These are phyloP conservation scores for Xanthorhoe spadicearia DNA, from an alignment of 2,888 invertebrate species.

Conservation along the genomic window DNA sequence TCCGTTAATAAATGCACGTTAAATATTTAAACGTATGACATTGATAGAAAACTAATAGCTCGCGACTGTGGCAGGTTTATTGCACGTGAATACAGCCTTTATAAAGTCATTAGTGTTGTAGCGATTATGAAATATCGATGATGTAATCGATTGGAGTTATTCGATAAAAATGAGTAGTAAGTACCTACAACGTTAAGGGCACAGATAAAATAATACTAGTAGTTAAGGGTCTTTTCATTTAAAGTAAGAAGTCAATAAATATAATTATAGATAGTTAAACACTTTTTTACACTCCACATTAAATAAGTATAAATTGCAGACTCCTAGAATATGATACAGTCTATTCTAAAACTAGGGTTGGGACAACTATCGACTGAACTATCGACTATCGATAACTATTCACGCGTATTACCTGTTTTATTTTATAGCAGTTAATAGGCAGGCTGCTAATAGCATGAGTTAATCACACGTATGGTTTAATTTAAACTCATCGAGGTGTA, in stretches of 20 bases:
- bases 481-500: slow-evolving; percentile 49
- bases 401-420: neutral
- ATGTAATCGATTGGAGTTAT: neutral
- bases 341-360: slow-evolving; percentile 3
- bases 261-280: too few relatives aligned
- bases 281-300: neutral
- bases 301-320: neutral
- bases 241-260: too few relatives aligned
- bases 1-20: slow-evolving; percentile 16
- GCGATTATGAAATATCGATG: neutral
- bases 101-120: slow-evolving; percentile 2
- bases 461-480: slow-evolving; percentile 28
- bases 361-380: neutral
- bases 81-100: slow-evolving; percentile 9
- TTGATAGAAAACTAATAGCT: slow-evolving; percentile 18
- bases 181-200: too few relatives aligned
- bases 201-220: too few relatives aligned
- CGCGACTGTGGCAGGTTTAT: slow-evolving; percentile 5
- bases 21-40: slow-evolving; percentile 13
- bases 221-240: too few relatives aligned
- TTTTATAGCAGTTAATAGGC: slow-evolving; percentile 14
- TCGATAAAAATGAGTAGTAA: neutral
- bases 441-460: slow-evolving; percentile 23
- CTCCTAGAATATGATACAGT: neutral
- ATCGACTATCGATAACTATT: slow-evolving; percentile 18